Evolutionary conservation across 1,140 invertebrate genomes (phyloP).

Genomic region (Drosophila novamexicana): DNA sequence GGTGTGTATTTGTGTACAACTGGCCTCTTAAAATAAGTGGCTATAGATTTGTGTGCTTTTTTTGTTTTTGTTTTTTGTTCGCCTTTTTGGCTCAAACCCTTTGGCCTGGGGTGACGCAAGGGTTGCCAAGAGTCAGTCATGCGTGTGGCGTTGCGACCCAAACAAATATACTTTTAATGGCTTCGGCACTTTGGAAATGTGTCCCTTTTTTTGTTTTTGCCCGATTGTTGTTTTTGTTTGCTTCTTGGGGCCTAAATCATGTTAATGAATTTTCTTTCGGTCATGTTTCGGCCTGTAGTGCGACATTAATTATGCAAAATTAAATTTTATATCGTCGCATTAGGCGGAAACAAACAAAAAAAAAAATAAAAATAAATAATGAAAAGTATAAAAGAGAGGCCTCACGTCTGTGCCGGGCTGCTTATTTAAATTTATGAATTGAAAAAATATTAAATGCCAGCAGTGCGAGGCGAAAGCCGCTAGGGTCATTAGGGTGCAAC

Average conservation of each 20-base stretch:
- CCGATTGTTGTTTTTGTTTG: slow-evolving; percentile 21
- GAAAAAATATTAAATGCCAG: slow-evolving; percentile 55
- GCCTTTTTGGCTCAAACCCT: not conserved
- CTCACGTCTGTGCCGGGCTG: slow-evolving; percentile 31
- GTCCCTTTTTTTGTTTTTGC: slow-evolving; percentile 25
- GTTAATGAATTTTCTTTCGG: slow-evolving; percentile 78
- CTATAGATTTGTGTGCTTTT: slow-evolving; percentile 15
- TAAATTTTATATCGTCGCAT: slow-evolving; percentile 81
- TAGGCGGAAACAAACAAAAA: slow-evolving; percentile 47
- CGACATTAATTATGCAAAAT: slow-evolving; percentile 80
- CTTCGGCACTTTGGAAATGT: slow-evolving; percentile 19
- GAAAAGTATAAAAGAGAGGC: slow-evolving; percentile 17
- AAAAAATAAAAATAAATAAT: not conserved
- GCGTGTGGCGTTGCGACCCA: slow-evolving; percentile 38
- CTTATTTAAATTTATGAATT: slow-evolving; percentile 66
- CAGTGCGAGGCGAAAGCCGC: slow-evolving; percentile 20
- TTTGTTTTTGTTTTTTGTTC: not conserved
- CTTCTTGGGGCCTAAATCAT: slow-evolving; percentile 62
- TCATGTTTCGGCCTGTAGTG: slow-evolving; percentile 55
- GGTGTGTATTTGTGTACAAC: not conserved
- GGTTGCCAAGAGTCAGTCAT: slow-evolving; percentile 42
- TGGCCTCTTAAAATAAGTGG: not conserved
- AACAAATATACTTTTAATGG: slow-evolving; percentile 47
- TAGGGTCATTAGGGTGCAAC: slow-evolving; percentile 39
- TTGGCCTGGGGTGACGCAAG: slow-evolving; percentile 1